Evolutionary conservation across 2,113 vertebrate genomes (phyloP), one percentile per base, ranked within the genome.

Genomic region (Amphilophus citrinellus): DNA sequence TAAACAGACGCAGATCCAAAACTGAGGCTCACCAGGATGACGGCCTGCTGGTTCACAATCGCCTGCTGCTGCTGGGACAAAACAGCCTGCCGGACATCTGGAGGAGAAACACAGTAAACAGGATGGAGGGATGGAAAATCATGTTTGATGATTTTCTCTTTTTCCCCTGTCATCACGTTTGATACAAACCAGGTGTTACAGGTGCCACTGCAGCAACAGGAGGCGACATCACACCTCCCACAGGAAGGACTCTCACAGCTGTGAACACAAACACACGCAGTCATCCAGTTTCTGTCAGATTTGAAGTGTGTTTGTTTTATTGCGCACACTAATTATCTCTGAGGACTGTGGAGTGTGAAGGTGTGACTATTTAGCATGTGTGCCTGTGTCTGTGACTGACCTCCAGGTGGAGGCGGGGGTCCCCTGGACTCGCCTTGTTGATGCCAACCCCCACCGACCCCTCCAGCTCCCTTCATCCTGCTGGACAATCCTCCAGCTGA

Each of bases 31-130:
- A 99, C 98, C 96, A 93, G 93, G 63, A 97, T 79, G 58, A 96
- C 56, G 0, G 97, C 96, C 20, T 97, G 96, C 75, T 97, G 97
- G 47, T 95, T 97, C 91, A 91, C 91, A 71, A 96, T 96, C 10
- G 94, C 95, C 84, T 88, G 95, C 84, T 92, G 96, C 89, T 96
- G 94, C 84, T 95, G 96, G 0, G 90, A 92, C 91, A 96, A 18
- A 0, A 83, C 85, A 58, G 93, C 93, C 57, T 97, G 90, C 7
- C 96, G 96, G 5, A 79, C 78, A 24, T 94, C 98, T 99, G 91
- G 81, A 86, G 84, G 58, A 83, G 47, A 32, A 57, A 81, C 76
- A 78, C 82, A 78, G 82, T 77, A 10, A 89, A 84, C 76, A 84
- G 57, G 82, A 80, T 18, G 61, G n/a, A 61, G 37, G n/a, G 30